These are phyloP conservation scores for Thunnus thynnus DNA, from an alignment of 2,113 vertebrate genomes.

Conservation along the genomic window DNA sequence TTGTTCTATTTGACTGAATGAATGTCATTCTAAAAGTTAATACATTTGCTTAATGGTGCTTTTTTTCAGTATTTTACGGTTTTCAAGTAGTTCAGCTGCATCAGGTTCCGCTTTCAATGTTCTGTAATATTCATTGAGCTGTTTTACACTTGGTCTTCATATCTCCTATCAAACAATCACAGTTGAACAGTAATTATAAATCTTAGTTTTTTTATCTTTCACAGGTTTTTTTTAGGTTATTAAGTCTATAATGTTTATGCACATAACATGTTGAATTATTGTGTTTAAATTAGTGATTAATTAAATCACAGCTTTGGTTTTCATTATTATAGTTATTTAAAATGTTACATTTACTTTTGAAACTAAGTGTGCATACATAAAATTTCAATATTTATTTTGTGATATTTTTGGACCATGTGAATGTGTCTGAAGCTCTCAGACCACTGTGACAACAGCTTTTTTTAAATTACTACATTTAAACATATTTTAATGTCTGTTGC, in stretches of 20 bases:
- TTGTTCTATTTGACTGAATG: neutral
- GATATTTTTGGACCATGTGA: constrained; percentile 19
- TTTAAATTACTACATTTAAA: neutral
- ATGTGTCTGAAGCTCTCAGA: constrained; percentile 4
- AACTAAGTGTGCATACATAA: neutral
- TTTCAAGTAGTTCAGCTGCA: neutral
- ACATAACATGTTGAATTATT: neutral
- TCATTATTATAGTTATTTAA: neutral
- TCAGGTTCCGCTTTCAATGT: neutral
- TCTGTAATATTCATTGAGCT: neutral
- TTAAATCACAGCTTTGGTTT: neutral
- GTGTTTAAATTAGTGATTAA: neutral
- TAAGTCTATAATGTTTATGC: neutral
- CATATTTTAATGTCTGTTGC: neutral
- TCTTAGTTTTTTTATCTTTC: neutral
- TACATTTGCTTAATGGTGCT: neutral
- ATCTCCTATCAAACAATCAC: neutral
- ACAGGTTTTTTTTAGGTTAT: neutral
- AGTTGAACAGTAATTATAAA: neutral
- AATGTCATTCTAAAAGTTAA: neutral
- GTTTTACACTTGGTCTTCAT: neutral
- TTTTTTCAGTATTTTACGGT: neutral
- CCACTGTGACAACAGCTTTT: neutral
- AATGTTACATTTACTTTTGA: neutral
- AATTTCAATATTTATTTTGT: neutral